Evolutionary conservation across 2,113 vertebrate species (phyloP).

Genomic region (rabbit (Oryctolagus cuniculus)): DNA sequence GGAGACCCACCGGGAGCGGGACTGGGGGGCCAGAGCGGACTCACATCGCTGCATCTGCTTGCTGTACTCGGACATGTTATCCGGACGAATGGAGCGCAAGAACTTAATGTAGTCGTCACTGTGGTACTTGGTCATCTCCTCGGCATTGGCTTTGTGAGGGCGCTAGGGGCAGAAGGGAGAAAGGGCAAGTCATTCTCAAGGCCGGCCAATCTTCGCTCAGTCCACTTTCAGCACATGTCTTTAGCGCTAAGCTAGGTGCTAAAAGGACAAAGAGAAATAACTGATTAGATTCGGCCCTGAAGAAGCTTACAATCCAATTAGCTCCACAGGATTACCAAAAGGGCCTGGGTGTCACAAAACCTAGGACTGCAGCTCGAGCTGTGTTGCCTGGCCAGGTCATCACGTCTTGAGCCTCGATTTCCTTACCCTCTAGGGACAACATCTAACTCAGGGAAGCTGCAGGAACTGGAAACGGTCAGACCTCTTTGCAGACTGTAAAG

Average conservation of each 20-base stretch:
- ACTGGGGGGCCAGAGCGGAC: slow-evolving; percentile 66
- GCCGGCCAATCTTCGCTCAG: neutral
- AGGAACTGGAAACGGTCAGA: neutral
- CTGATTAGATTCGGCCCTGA: neutral
- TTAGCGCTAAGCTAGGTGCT: neutral
- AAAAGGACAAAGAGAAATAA: slow-evolving; percentile 18
- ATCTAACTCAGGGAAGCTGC: neutral
- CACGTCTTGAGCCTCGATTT: neutral
- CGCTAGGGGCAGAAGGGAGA: slow-evolving; percentile 88
- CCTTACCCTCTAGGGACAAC: slow-evolving; percentile 7
- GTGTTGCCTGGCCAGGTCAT: neutral
- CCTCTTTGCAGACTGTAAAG: slow-evolving; percentile 17
- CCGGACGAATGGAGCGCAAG: slow-evolving; percentile 96
- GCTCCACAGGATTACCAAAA: slow-evolving; percentile 54
- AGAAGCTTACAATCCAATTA: neutral
- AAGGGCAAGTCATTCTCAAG: slow-evolving; percentile 27
- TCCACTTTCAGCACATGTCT: neutral
- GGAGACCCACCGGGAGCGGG: neutral
- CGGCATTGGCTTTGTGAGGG: slow-evolving; percentile 97
- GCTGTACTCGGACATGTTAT: slow-evolving; percentile 99
- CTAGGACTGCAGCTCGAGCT: neutral
- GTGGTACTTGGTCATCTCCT: slow-evolving; percentile 99
- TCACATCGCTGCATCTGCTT: slow-evolving; percentile 99
- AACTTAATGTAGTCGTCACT: slow-evolving; percentile 99
- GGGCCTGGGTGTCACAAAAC: neutral